Evolutionary conservation across 2,888 invertebrate genomes (phyloP), one percentile per base, ranked within the genome.

Genomic region (Gortyna flavago): DNA sequence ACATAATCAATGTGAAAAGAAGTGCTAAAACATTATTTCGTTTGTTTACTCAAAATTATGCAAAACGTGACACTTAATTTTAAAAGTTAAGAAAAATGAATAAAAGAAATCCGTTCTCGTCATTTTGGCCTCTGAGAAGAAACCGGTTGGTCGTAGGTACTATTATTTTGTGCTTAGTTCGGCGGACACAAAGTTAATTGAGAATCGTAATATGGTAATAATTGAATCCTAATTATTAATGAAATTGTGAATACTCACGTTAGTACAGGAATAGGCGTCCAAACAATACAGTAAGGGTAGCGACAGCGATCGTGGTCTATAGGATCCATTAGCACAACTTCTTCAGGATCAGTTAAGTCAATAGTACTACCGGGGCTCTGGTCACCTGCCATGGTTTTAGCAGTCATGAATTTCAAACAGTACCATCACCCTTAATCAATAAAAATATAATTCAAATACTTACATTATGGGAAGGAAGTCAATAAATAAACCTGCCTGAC

Each of bases 231-330:
- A 16, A 29, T 69, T 29, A 41, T 5, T 68, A 51, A 59, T 18
- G 0, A 57, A 41, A 59, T 25, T 29, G n/a, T 66, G 29, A 75
- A 84, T 64, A 95, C 97, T 97, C 95, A 98, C 98, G 99, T 98
- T 88, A 99, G 90, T 72, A 99, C 95, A 4, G 99, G 99, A 89
- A 99, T 98, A 0, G 99, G 99, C 2, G 99, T 99, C 99, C 99
- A 99, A 7, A 99, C 99, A 79, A 99, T 98, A 91, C 99, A 99
- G 93, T 97, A 99, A 0, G 99, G 99, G 95, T 98, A 99, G 90
- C 98, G 96, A 89, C 97, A 97, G 62, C 97, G 95, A 51, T 96
- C 94, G 83, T 94, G 96, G 91, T 98, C 97, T 67, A 98, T 97
- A 35, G 95, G 93, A 90, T 96, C 96, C 96, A 96, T 96, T 32